A percentile compares a stretch with the other conserved stretches of the same genome.
phyloP scores from a whole-genome alignment of 2,888 invertebrate species.

The Cryptocephalus moraei region DNA sequence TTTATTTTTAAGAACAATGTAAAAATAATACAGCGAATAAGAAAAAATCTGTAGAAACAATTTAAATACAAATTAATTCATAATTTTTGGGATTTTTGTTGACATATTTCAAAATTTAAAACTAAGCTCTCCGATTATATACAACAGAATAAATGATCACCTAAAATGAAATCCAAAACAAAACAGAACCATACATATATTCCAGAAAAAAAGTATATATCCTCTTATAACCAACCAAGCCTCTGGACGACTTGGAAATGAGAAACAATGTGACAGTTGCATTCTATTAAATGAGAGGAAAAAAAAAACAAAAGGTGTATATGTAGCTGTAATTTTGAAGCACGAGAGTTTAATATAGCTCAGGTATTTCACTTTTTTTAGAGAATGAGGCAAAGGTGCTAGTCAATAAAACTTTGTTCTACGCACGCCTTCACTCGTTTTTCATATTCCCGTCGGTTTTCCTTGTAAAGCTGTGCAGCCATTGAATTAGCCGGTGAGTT shows the following conservation, averaged over 20 bases:
- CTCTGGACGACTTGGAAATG: not conserved
- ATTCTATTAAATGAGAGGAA: slow-evolving; percentile 5
- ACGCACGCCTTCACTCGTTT: slow-evolving; percentile 99
- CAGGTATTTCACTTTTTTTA: slow-evolving; percentile 11
- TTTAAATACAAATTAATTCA: not conserved
- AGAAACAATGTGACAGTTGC: not conserved
- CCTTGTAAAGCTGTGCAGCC: slow-evolving; percentile 98
- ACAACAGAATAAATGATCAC: no score
- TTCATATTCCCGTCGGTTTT: slow-evolving; percentile 97
- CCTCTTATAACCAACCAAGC: no score
- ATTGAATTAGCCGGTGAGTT: slow-evolving; percentile 99
- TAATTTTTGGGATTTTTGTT: no score
- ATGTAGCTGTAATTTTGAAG: slow-evolving; percentile 27
- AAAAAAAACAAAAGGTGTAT: slow-evolving; percentile 12
- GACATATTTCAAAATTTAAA: not conserved
- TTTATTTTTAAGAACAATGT: slow-evolving; percentile 3
- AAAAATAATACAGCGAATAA: not conserved
- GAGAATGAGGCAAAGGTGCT: slow-evolving; percentile 33
- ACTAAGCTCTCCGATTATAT: no score
- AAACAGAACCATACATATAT: no score
- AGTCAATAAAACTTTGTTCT: slow-evolving; percentile 98
- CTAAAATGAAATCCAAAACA: no score
- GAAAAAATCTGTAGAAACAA: slow-evolving; percentile 7
- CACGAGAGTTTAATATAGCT: slow-evolving; percentile 19
- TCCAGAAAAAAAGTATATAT: no score